Percentiles rank a stretch among this genome's conserved stretches.
These are phyloP conservation scores for Berghia stephanieae DNA, from an alignment of 1,140 invertebrate genomes.

Conservation along the genomic window DNA sequence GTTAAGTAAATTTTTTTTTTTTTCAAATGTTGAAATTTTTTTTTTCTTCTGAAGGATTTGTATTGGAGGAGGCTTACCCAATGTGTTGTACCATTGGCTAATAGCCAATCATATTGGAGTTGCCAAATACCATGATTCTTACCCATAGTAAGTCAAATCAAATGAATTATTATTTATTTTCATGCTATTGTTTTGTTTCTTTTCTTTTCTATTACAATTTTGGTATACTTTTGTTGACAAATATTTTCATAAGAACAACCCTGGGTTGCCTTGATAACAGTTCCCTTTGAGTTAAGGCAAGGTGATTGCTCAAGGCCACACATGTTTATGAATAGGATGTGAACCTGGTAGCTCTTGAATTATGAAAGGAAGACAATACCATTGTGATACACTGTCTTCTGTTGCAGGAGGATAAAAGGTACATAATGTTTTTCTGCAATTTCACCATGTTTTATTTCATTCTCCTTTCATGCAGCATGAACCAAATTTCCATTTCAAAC, in stretches of 20 bases:
- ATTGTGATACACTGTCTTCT: too few species aligned
- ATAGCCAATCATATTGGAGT: constrained; percentile 54
- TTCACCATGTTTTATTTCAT: too few species aligned
- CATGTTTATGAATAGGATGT: too few species aligned
- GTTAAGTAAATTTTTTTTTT: not conserved
- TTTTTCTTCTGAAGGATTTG: constrained; percentile 54
- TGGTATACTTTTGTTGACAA: not conserved
- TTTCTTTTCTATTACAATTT: not conserved
- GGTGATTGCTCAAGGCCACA: too few species aligned
- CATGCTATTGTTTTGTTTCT: not conserved
- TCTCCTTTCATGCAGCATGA: too few species aligned
- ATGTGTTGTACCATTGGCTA: constrained; percentile 52
- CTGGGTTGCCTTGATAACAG: too few species aligned
- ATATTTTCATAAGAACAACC: not conserved
- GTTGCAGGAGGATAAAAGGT: too few species aligned
- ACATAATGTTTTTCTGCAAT: too few species aligned
- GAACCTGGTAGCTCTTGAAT: too few species aligned
- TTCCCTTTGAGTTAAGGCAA: too few species aligned
- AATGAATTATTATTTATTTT: not conserved
- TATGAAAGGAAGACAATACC: too few species aligned
- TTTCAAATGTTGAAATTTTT: not conserved
- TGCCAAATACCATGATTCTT: constrained; percentile 40
- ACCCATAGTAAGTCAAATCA: constrained; percentile 50
- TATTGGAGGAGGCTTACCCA: constrained; percentile 52
- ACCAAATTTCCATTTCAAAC: too few species aligned